Percentiles rank a stretch among this genome's conserved stretches.
These are phyloP conservation scores for Drosophila orosa DNA, from an alignment of 1,140 invertebrate genomes.

Conservation along the genomic window DNA sequence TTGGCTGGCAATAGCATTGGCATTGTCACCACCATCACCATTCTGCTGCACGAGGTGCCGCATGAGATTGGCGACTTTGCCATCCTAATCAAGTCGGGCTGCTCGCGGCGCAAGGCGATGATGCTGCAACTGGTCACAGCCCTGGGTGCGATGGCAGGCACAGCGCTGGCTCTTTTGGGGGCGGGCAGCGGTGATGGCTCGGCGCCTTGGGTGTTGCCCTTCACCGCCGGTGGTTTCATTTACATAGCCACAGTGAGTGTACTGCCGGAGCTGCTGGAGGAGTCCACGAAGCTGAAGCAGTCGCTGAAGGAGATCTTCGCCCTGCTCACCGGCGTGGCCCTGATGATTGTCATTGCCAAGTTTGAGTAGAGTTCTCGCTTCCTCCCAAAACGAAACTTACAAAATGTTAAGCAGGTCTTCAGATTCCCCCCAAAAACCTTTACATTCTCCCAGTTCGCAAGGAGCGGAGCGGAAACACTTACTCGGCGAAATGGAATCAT, in stretches of 20 bases:
- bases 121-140: constrained; percentile 96
- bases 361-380: constrained; percentile 62
- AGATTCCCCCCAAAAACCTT: too few species aligned
- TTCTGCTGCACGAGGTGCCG: constrained; percentile 96
- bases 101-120: constrained; percentile 95
- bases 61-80: constrained; percentile 99
- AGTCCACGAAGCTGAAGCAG: constrained; percentile 88
- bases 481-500: neutral
- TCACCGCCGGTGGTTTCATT: constrained; percentile 97
- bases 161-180: constrained; percentile 91
- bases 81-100: constrained; percentile 96
- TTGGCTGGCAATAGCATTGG: constrained; percentile 94
- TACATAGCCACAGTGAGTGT: constrained; percentile 97
- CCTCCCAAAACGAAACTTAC: neutral
- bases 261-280: constrained; percentile 95
- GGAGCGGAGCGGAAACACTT: neutral
- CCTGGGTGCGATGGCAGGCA: constrained; percentile 96
- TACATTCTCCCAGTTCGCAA: constrained; percentile 2
- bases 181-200: constrained; percentile 86
- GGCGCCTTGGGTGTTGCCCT: constrained; percentile 97
- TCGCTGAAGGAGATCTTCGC: constrained; percentile 93
- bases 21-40: constrained; percentile 95
- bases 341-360: constrained; percentile 90
- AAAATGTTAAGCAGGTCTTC: constrained; percentile 1
- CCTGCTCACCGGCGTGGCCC: constrained; percentile 89